Evolutionary conservation across 1,140 invertebrate genomes (phyloP).

Genomic region (Cydia fagiglandana): DNA sequence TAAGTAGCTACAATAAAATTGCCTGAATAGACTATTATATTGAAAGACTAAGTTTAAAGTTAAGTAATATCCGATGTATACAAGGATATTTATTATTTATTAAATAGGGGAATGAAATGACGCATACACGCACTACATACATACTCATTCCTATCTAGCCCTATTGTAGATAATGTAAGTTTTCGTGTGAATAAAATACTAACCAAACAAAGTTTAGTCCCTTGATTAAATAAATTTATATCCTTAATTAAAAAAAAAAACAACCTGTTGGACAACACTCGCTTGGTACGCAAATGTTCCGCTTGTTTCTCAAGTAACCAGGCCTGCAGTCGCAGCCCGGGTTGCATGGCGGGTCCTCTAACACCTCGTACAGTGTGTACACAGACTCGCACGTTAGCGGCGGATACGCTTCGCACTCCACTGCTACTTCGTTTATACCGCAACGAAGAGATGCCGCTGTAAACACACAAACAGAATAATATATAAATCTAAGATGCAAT

Average conservation of each 20-base stretch:
- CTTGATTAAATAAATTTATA: too few relatives aligned
- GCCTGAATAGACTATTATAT: too few relatives aligned
- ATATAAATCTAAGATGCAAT: background rate
- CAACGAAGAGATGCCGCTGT: constrained; percentile 35
- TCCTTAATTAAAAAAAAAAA: background rate
- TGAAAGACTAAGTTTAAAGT: too few relatives aligned
- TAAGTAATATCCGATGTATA: too few relatives aligned
- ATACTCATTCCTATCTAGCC: too few relatives aligned
- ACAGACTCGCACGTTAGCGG: constrained; percentile 41
- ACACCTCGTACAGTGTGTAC: constrained; percentile 32
- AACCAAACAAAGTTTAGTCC: too few relatives aligned
- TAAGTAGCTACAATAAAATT: too few relatives aligned
- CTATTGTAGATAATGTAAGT: too few relatives aligned
- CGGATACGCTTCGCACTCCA: constrained; percentile 42
- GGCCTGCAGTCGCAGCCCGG: constrained; percentile 45
- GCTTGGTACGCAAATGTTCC: constrained; percentile 1
- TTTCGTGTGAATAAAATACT: too few relatives aligned
- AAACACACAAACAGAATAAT: background rate
- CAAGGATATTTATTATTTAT: too few relatives aligned
- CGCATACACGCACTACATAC: too few relatives aligned
- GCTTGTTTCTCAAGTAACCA: constrained; percentile 35
- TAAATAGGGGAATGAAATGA: too few relatives aligned
- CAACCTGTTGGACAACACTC: constrained; percentile 25
- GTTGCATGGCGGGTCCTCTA: constrained; percentile 36
- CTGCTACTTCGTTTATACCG: constrained; percentile 42